Evolutionary conservation across 2,113 vertebrate species (phyloP).

Genomic region (Chloroceryle aenea): DNA sequence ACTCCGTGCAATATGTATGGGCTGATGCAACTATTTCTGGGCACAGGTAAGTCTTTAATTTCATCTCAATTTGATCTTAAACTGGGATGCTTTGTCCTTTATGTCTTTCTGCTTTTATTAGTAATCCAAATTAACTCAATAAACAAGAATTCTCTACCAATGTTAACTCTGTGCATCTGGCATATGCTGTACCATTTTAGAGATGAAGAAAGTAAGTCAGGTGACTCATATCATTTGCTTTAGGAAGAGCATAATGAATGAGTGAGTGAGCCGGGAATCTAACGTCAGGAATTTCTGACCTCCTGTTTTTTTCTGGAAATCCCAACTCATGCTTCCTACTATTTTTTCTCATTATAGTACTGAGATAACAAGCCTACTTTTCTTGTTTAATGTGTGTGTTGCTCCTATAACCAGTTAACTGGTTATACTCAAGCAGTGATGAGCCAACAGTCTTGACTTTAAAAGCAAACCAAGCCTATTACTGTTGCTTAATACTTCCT

Average conservation of each 20-base stretch:
- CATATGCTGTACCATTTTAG: not conserved
- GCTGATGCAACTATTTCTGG: constrained; percentile 56
- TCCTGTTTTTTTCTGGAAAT: not conserved
- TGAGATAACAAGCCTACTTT: not conserved
- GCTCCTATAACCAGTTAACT: not conserved
- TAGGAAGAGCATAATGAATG: not conserved
- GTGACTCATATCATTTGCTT: not conserved
- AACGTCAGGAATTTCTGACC: constrained; percentile 29
- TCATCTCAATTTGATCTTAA: not conserved
- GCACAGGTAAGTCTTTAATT: constrained; percentile 14
- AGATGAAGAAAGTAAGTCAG: not conserved
- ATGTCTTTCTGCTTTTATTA: not conserved
- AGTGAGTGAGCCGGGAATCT: not conserved
- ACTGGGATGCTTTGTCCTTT: constrained; percentile 3
- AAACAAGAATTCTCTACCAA: not conserved
- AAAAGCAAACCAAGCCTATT: not conserved
- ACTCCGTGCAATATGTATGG: not conserved
- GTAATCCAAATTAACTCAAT: not conserved
- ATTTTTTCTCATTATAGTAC: not conserved
- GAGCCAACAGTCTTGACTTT: not conserved
- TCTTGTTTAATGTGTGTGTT: not conserved
- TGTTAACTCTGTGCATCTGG: not conserved
- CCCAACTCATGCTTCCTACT: not conserved
- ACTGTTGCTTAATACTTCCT: constrained; percentile 37
- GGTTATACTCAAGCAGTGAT: not conserved